Percentiles rank a stretch among this genome's conserved stretches.
Conservation (phyloP, 2,888 invertebrate species). For the Drosophila neotestacea region DNA sequence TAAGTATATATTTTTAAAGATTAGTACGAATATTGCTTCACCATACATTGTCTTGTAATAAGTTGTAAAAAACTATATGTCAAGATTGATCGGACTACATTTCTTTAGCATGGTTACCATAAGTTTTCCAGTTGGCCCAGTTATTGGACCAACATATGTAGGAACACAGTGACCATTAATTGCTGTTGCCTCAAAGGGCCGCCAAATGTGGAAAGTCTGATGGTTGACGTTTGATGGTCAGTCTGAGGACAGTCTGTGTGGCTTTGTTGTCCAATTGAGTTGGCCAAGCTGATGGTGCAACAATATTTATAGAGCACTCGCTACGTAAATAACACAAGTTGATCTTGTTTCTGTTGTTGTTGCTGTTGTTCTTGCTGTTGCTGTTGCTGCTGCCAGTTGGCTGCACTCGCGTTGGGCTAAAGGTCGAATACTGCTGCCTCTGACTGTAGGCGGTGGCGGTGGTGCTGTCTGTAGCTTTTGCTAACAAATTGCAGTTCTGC, state of each 20-base stretch:
- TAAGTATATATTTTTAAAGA: too few species aligned
- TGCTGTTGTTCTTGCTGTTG: slow-evolving; percentile 8
- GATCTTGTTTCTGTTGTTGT: slow-evolving; percentile 1
- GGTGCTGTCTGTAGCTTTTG: slow-evolving; percentile 38
- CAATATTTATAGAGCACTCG: slow-evolving; percentile 51
- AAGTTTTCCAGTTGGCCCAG: slow-evolving; percentile 5
- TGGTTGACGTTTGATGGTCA: background rate
- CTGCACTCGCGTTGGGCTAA: slow-evolving; percentile 11
- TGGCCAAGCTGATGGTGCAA: slow-evolving; percentile 36
- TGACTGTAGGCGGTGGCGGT: background rate
- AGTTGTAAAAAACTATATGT: too few species aligned
- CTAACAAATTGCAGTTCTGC: slow-evolving; percentile 64
- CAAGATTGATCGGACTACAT: background rate
- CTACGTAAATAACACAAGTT: slow-evolving; percentile 32
- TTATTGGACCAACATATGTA: slow-evolving; percentile 6
- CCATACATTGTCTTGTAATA: too few species aligned
- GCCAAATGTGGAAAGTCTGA: slow-evolving; percentile 44
- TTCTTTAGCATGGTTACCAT: background rate
- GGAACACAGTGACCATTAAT: slow-evolving; percentile 35
- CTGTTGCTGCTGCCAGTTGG: slow-evolving; percentile 14
- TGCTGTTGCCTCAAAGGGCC: slow-evolving; percentile 37
- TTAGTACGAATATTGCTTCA: too few species aligned
- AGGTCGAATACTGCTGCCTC: slow-evolving; percentile 1
- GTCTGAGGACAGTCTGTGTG: background rate
- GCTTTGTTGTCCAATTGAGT: slow-evolving; percentile 36